Evolutionary conservation across 2,888 invertebrate species (phyloP).

Genomic region (Lochmaea crataegi): DNA sequence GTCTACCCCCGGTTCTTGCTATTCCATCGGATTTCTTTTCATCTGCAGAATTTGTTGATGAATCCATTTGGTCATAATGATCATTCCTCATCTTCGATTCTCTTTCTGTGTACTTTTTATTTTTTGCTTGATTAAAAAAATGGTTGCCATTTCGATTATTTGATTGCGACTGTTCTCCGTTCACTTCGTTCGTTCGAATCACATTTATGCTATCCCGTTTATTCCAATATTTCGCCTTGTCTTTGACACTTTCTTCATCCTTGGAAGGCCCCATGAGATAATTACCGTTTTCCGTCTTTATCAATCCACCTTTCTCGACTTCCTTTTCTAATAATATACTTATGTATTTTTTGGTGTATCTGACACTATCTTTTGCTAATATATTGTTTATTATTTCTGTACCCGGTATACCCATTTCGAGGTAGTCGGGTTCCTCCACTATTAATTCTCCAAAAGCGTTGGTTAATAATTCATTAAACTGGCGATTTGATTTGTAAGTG

Average conservation of each 20-base stretch:
- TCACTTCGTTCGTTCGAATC: slow-evolving; percentile 38
- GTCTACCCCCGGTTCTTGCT: slow-evolving; percentile 70
- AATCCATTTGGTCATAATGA: slow-evolving; percentile 51
- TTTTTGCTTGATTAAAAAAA: slow-evolving; percentile 40
- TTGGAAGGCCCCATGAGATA: slow-evolving; percentile 73
- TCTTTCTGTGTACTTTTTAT: slow-evolving; percentile 30
- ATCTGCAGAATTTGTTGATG: slow-evolving; percentile 48
- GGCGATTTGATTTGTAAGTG: slow-evolving; percentile 51
- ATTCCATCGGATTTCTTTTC: slow-evolving; percentile 53
- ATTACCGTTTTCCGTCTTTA: slow-evolving; percentile 76
- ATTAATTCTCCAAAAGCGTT: slow-evolving; percentile 79
- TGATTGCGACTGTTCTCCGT: slow-evolving; percentile 28
- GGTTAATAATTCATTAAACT: slow-evolving; percentile 69
- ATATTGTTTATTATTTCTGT: slow-evolving; percentile 75
- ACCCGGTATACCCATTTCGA: slow-evolving; percentile 79
- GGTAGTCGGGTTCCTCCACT: slow-evolving; percentile 77
- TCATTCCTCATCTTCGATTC: slow-evolving; percentile 43
- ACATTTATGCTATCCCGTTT: slow-evolving; percentile 42
- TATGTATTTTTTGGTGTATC: slow-evolving; percentile 73
- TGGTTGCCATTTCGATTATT: slow-evolving; percentile 39
- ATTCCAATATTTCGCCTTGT: slow-evolving; percentile 39
- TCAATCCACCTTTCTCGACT: slow-evolving; percentile 75
- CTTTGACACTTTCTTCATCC: slow-evolving; percentile 49
- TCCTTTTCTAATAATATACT: slow-evolving; percentile 77
- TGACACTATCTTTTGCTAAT: slow-evolving; percentile 72